Base-by-base conservation (phyloP, 2,797 vertebrate species). In the Molossus molossus region DNA sequence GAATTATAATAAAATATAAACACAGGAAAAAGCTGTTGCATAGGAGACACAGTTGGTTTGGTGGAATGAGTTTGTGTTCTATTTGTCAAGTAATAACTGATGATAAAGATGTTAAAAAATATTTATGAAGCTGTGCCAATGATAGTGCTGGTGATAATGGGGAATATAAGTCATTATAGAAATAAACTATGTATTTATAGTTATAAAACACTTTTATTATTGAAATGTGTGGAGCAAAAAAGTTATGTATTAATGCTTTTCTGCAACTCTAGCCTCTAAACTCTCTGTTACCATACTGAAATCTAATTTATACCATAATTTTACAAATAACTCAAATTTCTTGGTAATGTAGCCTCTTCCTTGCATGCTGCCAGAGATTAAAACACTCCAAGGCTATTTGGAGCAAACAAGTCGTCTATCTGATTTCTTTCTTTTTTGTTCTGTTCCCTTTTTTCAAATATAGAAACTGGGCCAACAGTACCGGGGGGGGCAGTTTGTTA, bases 231-330 rank as follows among this genome's bases (percentile, higher is more conserved):
- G 45, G 55, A 70, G 48, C 60, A 65, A 94, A 80, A 81, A 67
- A 23, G 1, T 37, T 87, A 29, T n/a, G 65, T 73, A 33, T 37
- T 82, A 50, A 21, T 33, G 29, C 9, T 83, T 45, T 62, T 73
- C 62, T 91, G 60, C 92, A 89, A 84, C 37, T 89, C 45, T 92
- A 14, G 17, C 64, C 45, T 91, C 45, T 82, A 92, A 79, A 23
- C 8, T 33, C n/a, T 69, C 58, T 76, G 4, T 53, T 67, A 45
- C 17, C 40, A 93, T 5, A 67, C 15, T 90, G 48, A 80, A 89
- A 73, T 53, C 11, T 53, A 2, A 53, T 64, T 93, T 50, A 45
- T 37, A 69, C 76, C 50, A 81, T 73, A 67, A 67, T 53, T 90
- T 60, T 77, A 70, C 20, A 67, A 40, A 57, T 80, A 85, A 85